Conservation (phyloP, 2,113 vertebrate species). For the Tamias sibiricus region DNA sequence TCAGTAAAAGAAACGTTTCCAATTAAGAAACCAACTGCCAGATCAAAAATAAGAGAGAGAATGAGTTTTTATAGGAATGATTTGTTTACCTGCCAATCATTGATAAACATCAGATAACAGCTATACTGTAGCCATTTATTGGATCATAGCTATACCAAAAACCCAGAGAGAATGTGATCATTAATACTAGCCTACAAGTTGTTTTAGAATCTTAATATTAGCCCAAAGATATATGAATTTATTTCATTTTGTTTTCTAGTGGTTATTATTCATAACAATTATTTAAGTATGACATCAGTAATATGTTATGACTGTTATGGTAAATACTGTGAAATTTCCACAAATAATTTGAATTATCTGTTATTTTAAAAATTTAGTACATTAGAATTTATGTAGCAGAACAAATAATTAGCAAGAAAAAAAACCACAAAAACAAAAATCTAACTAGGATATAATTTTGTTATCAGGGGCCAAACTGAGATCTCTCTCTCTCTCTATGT, state of each 20-base stretch:
- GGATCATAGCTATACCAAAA: neutral
- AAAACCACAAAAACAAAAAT: conserved; percentile 35
- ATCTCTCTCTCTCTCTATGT: neutral
- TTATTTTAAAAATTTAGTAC: neutral
- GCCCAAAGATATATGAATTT: neutral
- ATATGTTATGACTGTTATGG: neutral
- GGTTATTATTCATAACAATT: neutral
- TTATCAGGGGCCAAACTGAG: neutral
- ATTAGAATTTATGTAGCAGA: neutral
- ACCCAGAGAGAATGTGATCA: neutral
- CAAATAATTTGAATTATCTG: neutral
- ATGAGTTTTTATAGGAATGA: neutral
- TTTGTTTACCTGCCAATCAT: neutral
- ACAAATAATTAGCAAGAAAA: conserved; percentile 7
- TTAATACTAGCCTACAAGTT: neutral
- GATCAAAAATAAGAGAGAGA: conserved; percentile 12
- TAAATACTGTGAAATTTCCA: neutral
- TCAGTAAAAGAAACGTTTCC: neutral
- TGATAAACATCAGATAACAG: neutral
- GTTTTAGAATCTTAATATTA: neutral
- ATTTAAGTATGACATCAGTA: neutral
- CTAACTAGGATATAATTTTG: conserved; percentile 30
- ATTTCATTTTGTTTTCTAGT: neutral
- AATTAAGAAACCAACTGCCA: neutral
- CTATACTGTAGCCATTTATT: neutral